Evolutionary conservation across 2,888 invertebrate genomes (phyloP).

Genomic region (Steinernema hermaphroditum): DNA sequence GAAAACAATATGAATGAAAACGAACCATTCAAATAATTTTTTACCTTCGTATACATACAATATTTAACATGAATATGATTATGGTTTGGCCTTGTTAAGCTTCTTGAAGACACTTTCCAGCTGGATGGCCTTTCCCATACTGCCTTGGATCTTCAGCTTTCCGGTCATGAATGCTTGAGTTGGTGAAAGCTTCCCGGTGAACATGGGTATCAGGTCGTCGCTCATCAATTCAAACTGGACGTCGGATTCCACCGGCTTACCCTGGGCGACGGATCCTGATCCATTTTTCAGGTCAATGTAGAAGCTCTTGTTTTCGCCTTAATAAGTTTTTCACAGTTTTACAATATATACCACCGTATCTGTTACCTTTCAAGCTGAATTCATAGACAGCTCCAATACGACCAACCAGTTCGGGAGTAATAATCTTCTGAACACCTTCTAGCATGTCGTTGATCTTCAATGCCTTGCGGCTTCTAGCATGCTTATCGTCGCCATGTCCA

Average conservation of each 20-base stretch:
- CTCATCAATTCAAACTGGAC: constrained; percentile 82
- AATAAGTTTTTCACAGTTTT: no score
- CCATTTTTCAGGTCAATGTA: constrained; percentile 87
- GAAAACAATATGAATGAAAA: no score
- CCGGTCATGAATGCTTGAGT: constrained; percentile 93
- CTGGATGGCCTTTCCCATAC: constrained; percentile 90
- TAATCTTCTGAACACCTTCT: constrained; percentile 74
- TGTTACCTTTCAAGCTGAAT: constrained; percentile 81
- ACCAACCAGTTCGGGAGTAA: constrained; percentile 78
- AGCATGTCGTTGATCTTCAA: constrained; percentile 67
- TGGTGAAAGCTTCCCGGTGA: constrained; percentile 82
- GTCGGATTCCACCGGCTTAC: constrained; percentile 74
- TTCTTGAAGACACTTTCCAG: constrained; percentile 81
- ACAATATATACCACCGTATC: no score
- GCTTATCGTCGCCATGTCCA: constrained; percentile 69
- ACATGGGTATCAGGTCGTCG: constrained; percentile 70
- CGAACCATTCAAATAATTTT: no score
- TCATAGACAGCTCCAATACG: constrained; percentile 83
- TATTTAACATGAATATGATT: no score
- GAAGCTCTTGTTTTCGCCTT: constrained; percentile 72
- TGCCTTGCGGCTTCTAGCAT: constrained; percentile 56
- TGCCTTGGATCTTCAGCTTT: constrained; percentile 87
- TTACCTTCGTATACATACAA: no score
- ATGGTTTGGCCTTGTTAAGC: constrained; percentile 41
- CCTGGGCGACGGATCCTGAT: constrained; percentile 78